Evolutionary conservation across 2,888 invertebrate genomes (phyloP), one percentile per base, ranked within the genome.

Genomic region (Lasioglossum zephyrum): DNA sequence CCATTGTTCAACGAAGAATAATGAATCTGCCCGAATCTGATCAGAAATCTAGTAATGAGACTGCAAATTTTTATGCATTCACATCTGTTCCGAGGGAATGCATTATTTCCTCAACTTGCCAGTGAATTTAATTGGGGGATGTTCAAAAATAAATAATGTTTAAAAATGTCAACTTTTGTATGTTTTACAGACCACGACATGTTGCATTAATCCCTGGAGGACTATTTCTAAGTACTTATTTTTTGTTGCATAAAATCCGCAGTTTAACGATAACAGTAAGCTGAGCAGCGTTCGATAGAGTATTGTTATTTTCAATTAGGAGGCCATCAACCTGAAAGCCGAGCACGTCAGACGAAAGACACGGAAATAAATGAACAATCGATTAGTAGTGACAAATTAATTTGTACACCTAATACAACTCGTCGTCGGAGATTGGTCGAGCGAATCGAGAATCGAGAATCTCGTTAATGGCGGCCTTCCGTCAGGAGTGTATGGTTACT

Each of bases 401-500:
- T 60, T 31, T 13, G 60, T 26, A 13, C 31, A 26, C 26, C 5
- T 60, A 60, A 60, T 60, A 31, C 13, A 31, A n/a, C n/a, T 22
- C 6, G 53, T 53, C 53, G n/a, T 16, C 26, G 60, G 60, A 13
- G 26, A 16, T 13, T 31, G 13, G 16, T 5, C 53, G 9, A 53
- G 53, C 53, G 60, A 60, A 60, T 60, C 60, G 60, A 60, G 66
- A 16, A 66, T 66, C 66, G 16, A 66, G 66, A 63, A 63, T 69
- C 66, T 47, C 36, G 77, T 77, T 63, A 72, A 77, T 49, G 44
- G 66, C 66, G 18, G 31, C 77, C 31, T 66, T 79, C 79, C 53
- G 47, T 18, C 47, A 31, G n/a, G 9, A 13, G 16, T 72, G 53
- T 39, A 39, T 69, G 73, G 77, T 78, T 86, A 86, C 85, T 79